Evolutionary conservation across 2,797 vertebrate genomes (phyloP).

Genomic region (Premnoplex brunnescens): DNA sequence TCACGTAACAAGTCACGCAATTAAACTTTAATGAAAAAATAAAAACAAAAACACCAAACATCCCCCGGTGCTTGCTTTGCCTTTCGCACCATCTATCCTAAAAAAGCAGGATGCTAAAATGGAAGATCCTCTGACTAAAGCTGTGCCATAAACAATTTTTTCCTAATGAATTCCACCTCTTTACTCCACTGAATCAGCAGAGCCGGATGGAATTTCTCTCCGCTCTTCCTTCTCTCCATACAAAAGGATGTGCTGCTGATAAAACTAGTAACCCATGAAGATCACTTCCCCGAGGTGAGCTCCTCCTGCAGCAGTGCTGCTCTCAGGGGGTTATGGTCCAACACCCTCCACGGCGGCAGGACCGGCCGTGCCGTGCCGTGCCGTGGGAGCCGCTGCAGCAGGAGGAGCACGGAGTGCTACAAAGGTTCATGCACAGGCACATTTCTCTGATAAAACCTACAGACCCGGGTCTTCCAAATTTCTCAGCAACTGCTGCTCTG

Average conservation of each 20-base stretch:
- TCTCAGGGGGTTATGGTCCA: neutral
- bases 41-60: slow-evolving; percentile 60
- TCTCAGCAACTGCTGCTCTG: neutral
- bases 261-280: slow-evolving; percentile 33
- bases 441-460: neutral
- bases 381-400: neutral
- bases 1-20: slow-evolving; percentile 77
- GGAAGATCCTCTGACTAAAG: slow-evolving; percentile 72
- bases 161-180: slow-evolving; percentile 76
- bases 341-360: neutral
- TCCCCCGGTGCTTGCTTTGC: slow-evolving; percentile 74
- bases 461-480: neutral
- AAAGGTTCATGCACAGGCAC: accelerated
- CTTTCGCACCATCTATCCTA: slow-evolving; percentile 73
- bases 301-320: neutral
- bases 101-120: slow-evolving; percentile 71
- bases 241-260: slow-evolving; percentile 39
- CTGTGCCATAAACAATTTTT: slow-evolving; percentile 71
- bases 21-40: slow-evolving; percentile 76
- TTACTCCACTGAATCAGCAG: slow-evolving; percentile 66
- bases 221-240: slow-evolving; percentile 9
- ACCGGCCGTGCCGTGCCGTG: accelerated
- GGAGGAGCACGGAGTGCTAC: neutral
- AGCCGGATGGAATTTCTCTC: slow-evolving; percentile 52
- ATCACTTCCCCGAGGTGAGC: neutral